A percentile compares a stretch with the other conserved stretches of the same genome.
Conservation (phyloP, 2,113 vertebrate genomes). For the Hemiprocne comata region DNA sequence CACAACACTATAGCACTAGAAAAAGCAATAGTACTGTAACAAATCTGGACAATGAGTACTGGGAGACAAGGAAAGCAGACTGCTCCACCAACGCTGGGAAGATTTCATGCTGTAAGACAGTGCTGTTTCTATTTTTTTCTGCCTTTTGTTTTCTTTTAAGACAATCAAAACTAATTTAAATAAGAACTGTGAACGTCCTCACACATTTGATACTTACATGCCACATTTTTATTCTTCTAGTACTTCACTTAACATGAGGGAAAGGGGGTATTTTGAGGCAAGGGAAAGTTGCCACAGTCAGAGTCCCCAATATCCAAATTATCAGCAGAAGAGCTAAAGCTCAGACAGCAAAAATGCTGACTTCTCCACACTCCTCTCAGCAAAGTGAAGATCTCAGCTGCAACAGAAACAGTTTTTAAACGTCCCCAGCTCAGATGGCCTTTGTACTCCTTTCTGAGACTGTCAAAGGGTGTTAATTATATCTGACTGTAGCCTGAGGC, state of each 20-base stretch:
- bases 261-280: neutral
- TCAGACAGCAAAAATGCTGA: neutral
- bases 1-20: conserved; percentile 44
- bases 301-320: neutral
- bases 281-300: neutral
- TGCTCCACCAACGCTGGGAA: neutral
- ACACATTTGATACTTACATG: neutral
- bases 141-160: neutral
- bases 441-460: neutral
- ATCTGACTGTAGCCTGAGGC: neutral
- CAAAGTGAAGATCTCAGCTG: neutral
- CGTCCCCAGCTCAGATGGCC: neutral
- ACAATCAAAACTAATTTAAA: neutral
- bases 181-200: neutral
- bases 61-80: conserved; percentile 2
- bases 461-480: neutral
- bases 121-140: neutral
- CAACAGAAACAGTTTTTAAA: neutral
- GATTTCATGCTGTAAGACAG: neutral
- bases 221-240: neutral
- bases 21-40: conserved; percentile 64
- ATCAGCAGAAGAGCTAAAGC: neutral
- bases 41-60: conserved; percentile 36
- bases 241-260: neutral
- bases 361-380: neutral